These are phyloP conservation scores for Ophthalmolycus amberensis DNA, from an alignment of 2,113 vertebrate genomes.

Conservation along the genomic window DNA sequence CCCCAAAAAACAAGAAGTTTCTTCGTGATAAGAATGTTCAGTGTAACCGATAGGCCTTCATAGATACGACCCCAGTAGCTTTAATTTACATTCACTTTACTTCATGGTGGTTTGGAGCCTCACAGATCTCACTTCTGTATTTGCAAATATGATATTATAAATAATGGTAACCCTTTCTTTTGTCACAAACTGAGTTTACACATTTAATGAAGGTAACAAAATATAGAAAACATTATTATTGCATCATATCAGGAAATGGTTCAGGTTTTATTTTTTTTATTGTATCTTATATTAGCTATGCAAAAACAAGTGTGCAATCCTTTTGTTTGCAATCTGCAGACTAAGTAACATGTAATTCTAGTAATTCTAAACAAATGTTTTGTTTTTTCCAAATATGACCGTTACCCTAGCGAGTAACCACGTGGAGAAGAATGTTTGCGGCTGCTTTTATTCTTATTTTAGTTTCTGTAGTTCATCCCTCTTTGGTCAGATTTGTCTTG, in stretches of 20 bases:
- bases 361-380: no score
- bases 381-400: neutral
- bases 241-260: neutral
- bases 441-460: neutral
- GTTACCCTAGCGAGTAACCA: neutral
- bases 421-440: neutral
- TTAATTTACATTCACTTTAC: neutral
- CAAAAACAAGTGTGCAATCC: no score
- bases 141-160: neutral
- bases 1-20: neutral
- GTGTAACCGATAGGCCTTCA: neutral
- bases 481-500: conserved; percentile 29
- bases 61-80: neutral
- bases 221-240: neutral
- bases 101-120: neutral
- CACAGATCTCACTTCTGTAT: neutral
- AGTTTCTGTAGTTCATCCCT: neutral
- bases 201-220: neutral
- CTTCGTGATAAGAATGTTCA: neutral
- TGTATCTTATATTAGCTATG: no score
- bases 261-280: neutral
- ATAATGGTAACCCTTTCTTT: neutral
- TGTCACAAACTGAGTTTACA: neutral
- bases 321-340: no score
- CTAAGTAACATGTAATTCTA: no score